phyloP scores from a whole-genome alignment of 1,140 invertebrate genomes.

The Drosophila pseudoananassae region DNA sequence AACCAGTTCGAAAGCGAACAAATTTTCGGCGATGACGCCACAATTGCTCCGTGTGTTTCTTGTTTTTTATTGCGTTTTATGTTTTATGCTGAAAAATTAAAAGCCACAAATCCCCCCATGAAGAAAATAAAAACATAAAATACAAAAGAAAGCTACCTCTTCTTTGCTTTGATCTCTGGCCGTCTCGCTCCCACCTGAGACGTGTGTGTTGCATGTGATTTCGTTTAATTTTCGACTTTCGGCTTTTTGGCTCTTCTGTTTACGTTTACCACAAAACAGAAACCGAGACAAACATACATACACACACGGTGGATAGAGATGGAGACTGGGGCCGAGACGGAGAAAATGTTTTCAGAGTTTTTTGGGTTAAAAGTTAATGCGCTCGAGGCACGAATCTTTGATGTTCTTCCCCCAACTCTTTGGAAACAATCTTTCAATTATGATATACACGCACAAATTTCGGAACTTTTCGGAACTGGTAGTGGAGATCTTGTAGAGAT shows the following conservation, averaged over 20 bases:
- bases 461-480: not conserved
- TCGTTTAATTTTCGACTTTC: constrained; percentile 63
- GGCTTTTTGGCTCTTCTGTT: constrained; percentile 16
- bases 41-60: constrained; percentile 48
- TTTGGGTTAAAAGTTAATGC: constrained; percentile 73
- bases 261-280: constrained; percentile 63
- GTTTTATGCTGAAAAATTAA: constrained; percentile 71
- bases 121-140: not conserved
- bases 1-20: constrained; percentile 72
- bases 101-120: constrained; percentile 36
- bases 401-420: constrained; percentile 26
- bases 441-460: constrained; percentile 49
- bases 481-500: not conserved
- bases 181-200: constrained; percentile 48
- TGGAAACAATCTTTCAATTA: constrained; percentile 61
- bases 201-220: constrained; percentile 80
- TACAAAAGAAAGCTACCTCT: constrained; percentile 39
- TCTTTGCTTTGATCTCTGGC: constrained; percentile 34
- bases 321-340: constrained; percentile 1
- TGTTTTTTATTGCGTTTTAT: constrained; percentile 74
- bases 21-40: constrained; percentile 79
- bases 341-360: constrained; percentile 42
- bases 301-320: too few species aligned
- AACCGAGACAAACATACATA: too few species aligned
- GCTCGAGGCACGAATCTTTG: constrained; percentile 54